These are phyloP conservation scores for Temnothorax ravouxi DNA, from an alignment of 2,888 invertebrate species.

Conservation along the genomic window DNA sequence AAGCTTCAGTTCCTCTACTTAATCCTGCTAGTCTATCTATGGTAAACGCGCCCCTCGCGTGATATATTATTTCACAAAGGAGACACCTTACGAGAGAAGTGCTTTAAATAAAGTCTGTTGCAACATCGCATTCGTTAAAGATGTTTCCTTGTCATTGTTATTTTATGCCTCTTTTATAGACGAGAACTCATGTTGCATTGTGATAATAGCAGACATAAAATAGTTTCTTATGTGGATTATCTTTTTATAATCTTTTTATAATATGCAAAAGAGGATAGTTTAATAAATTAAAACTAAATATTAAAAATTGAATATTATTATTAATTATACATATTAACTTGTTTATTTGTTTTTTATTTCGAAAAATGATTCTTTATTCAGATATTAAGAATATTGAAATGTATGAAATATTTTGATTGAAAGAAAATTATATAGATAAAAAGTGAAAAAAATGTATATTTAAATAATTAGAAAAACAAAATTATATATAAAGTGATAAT, in stretches of 20 bases:
- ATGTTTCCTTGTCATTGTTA: slow-evolving; percentile 28
- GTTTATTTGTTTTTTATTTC: neutral
- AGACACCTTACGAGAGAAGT: slow-evolving; percentile 17
- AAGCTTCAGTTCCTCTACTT: slow-evolving; percentile 41
- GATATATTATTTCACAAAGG: slow-evolving; percentile 23
- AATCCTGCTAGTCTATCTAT: slow-evolving; percentile 29
- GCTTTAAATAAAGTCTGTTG: slow-evolving; percentile 40
- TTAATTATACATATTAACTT: neutral
- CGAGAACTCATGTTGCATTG: neutral
- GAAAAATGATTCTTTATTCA: neutral
- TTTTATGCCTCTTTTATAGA: neutral
- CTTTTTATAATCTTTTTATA: neutral
- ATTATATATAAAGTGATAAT: neutral
- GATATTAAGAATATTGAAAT: neutral
- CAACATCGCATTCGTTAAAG: slow-evolving; percentile 28
- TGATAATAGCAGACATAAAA: slow-evolving; percentile 6
- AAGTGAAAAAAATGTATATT: neutral
- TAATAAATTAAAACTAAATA: slow-evolving; percentile 2
- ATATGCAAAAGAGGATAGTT: neutral
- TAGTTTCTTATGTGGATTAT: neutral
- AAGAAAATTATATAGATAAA: neutral
- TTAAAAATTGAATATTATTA: neutral
- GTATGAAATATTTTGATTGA: neutral
- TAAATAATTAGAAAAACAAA: neutral
- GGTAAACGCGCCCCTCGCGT: slow-evolving; percentile 36